Base-by-base conservation (phyloP, 2,113 vertebrate genomes). In the Osmerus mordax region DNA sequence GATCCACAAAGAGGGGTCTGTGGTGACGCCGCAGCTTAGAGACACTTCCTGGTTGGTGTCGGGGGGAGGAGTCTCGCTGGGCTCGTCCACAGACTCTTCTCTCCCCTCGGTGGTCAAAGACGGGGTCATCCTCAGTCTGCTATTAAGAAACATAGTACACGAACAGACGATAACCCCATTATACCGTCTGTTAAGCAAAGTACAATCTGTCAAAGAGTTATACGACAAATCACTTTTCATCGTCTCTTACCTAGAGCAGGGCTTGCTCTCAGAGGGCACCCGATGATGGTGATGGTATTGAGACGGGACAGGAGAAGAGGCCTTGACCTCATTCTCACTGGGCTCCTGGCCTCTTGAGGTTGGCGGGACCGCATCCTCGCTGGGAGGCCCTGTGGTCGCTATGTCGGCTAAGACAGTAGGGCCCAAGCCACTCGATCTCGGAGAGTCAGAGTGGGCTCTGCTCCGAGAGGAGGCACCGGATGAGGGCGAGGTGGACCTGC, bases 21-120 rank as follows among this genome's bases (percentile, higher is more conserved):
- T 91, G 36, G 89, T 92, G 60, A 92, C 72, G 0, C 90, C 90
- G 3, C 83, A 86, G 78, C 84, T 85, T 62, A 92, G 73, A 65
- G 82, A 82, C 25, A 91, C 87, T 72, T 91, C 89, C 0, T 86
- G 80, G 67, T 60, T 67, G 13, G 79, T 67, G 47, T 78, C 67
- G 1, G 71, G 68, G 0, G 19, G 47, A 1, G 15, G 65, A 13
- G 19, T 5, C 13, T 76, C 76, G 55, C 32, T 59, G 0, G 72
- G 69, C 63, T 91, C 87, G 32, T 84, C 85, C 73, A 81, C 79
- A 0, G 67, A 80, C 70, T 65, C 75, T 51, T 87, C 83, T 51
- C 29, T 69, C 47, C 81, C 78, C 47, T 77, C 58, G 52, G 70
- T 52, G 13, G 64, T 56, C 59, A 73, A 67, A 18, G 79, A 69